These are phyloP conservation scores for Hippasteria phrygiana DNA, from an alignment of 53 echinoderm and acorn worm species.

Conservation along the genomic window DNA sequence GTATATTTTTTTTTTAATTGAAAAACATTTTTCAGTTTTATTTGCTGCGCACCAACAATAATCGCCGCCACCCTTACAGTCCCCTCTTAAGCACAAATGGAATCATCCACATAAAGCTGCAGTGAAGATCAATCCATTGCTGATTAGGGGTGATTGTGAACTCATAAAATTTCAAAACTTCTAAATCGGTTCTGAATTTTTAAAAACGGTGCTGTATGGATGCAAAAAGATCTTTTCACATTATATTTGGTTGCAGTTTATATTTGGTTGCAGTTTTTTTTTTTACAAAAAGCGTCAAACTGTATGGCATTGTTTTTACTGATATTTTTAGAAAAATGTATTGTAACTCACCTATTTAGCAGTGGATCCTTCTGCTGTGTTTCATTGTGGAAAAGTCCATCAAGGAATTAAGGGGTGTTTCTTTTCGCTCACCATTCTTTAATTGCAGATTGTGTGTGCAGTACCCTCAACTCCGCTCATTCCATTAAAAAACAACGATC, in stretches of 20 bases:
- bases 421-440: slow-evolving; percentile 1
- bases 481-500: slow-evolving; percentile 6
- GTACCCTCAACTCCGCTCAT: background rate
- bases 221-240: too few relatives aligned
- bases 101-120: slow-evolving; percentile 9
- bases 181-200: background rate
- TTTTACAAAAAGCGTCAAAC: too few relatives aligned
- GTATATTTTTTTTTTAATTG: slow-evolving; percentile 70
- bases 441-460: slow-evolving; percentile 52
- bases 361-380: slow-evolving; percentile 40
- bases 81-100: slow-evolving; percentile 39
- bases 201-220: too few relatives aligned
- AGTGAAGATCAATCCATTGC: slow-evolving; percentile 34
- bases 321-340: background rate
- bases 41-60: slow-evolving; percentile 47
- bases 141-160: background rate
- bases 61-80: background rate
- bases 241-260: too few relatives aligned
- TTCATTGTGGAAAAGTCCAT: slow-evolving; percentile 36
- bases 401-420: slow-evolving; percentile 39
- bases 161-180: too few relatives aligned
- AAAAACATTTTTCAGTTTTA: slow-evolving; percentile 23
- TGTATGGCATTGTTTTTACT: too few relatives aligned
- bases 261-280: too few relatives aligned
- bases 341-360: slow-evolving; percentile 11